Conservation (phyloP, 2,888 invertebrate genomes). For the Lepidochrysops patricia region DNA sequence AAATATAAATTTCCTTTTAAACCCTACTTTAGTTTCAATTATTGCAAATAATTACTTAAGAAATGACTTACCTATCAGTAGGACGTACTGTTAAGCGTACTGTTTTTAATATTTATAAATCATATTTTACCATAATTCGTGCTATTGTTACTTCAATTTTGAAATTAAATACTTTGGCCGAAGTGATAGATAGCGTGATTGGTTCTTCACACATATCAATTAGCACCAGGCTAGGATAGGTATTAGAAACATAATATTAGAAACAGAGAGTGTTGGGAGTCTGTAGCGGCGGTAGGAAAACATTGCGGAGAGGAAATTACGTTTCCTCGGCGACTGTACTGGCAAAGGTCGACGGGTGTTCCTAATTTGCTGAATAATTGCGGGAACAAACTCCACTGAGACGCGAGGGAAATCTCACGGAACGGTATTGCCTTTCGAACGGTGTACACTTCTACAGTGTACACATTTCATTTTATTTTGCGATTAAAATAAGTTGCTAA, state of each 20-base stretch:
- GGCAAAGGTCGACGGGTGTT: constrained; percentile 37
- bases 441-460: no score
- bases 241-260: background rate
- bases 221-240: background rate
- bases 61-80: no score
- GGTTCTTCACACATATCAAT: no score
- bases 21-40: no score
- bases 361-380: constrained; percentile 58
- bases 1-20: no score
- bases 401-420: constrained; percentile 21
- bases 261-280: background rate
- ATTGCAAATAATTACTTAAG: no score
- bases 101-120: no score
- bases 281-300: constrained; percentile 39
- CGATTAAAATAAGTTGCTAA: background rate
- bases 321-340: constrained; percentile 34
- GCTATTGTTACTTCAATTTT: no score
- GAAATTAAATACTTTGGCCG: no score
- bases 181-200: no score
- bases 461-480: constrained; percentile 12
- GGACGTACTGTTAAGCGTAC: no score
- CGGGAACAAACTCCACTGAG: constrained; percentile 21
- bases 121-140: no score
- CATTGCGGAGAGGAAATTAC: constrained; percentile 49
- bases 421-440: constrained; percentile 14